A percentile compares a stretch with the other conserved stretches of the same genome.
phyloP scores from a whole-genome alignment of 2,113 vertebrate species.

The Murina feae region DNA sequence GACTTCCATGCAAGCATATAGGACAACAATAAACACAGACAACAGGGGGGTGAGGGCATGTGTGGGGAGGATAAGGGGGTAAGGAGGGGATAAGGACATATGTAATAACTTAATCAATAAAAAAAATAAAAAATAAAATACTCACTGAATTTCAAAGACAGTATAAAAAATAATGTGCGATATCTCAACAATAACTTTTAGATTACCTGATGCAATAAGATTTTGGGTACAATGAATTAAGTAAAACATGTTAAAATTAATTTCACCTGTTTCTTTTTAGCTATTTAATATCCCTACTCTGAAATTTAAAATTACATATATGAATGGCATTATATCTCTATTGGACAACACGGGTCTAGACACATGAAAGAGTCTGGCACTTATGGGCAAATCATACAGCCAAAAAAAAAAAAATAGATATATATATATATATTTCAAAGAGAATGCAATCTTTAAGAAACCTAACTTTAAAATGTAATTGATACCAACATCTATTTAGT shows the following conservation, averaged over 20 bases:
- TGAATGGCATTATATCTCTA: background rate
- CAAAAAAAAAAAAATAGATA: too few relatives aligned
- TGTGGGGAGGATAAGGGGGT: too few relatives aligned
- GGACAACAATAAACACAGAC: too few relatives aligned
- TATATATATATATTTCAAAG: too few relatives aligned
- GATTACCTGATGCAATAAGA: background rate
- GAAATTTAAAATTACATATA: background rate
- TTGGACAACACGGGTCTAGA: background rate
- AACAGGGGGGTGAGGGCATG: too few relatives aligned
- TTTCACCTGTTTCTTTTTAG: conserved; percentile 3
- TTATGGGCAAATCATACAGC: background rate
- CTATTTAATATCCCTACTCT: background rate
- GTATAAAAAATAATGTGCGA: background rate
- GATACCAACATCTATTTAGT: background rate
- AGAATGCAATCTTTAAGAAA: conserved; percentile 18
- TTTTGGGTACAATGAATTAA: background rate
- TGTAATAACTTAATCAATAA: too few relatives aligned
- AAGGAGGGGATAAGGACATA: too few relatives aligned
- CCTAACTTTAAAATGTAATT: conserved; percentile 37
- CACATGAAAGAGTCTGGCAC: background rate
- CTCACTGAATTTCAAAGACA: background rate
- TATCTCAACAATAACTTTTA: conserved; percentile 13
- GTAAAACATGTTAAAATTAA: conserved; percentile 23
- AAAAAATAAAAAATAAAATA: too few relatives aligned
- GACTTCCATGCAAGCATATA: too few relatives aligned